Base-by-base conservation (phyloP, 1,140 invertebrate genomes). In the Penaeus chinensis region DNA sequence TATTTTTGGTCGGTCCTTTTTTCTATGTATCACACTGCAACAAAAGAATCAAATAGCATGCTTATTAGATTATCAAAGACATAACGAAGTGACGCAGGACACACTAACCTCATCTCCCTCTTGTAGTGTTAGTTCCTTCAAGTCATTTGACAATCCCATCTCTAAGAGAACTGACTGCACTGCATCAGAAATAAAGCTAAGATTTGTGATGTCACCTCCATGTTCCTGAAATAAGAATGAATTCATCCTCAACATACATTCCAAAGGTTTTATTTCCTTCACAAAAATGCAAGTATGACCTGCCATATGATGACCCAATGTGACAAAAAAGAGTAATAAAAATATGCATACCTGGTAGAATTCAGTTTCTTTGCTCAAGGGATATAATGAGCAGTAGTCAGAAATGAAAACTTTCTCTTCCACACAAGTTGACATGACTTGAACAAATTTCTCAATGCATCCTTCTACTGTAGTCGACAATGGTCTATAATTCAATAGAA, bases 401-500 rank as follows among this genome's bases (percentile, higher is more conserved):
- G 86, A 61, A 61, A 90, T 85, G 69, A 90, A 90, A 54, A 71
- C 62, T 63, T 82, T 90, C 60, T 90, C 89, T 37, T 54, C 89
- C 16, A 90, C 82, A 61, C 85, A 88, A 3, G 89, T 84, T 20
- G 89, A 82, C 79, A 90, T 77, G 37, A 85, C 80, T 60, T 88
- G 82, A 65, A 82, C 60, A 65, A 85, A 90, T 24, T 69, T 81
- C 61, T 90, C 89, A 54, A 90, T 76, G 22, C 82, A 87, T 47
- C 63, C 83, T 47, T 84, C 84, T 16, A 85, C 66, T 54, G 61
- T n/a, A 20, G 18, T 32, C 19, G 32, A 16, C n/a, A 62, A 37
- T 16, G 62, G 47, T 13, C 84, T 85, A n/a, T 42, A 69, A 69
- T 22, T 78, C 32, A 78, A 5, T 4, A 47, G 32, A 78, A 22